Base-by-base conservation (phyloP, 2,888 invertebrate species). In the Tribolium freemani region DNA sequence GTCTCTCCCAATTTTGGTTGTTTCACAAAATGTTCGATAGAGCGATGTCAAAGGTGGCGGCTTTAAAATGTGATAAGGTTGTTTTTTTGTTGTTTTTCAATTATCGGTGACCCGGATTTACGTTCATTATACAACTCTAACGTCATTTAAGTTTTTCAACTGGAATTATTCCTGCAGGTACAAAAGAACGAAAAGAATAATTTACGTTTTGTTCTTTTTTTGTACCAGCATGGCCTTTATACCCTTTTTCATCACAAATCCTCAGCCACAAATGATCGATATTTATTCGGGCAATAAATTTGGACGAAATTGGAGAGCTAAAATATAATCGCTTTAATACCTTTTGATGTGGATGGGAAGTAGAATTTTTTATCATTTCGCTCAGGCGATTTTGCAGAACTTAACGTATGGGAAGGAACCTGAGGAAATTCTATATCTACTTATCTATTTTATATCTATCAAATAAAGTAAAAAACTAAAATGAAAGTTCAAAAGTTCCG, bases 91-190 rank as follows among this genome's bases (percentile, higher is more conserved):
- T 53, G 48, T 56, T 56, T 56, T 56, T 30, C 54, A 56, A 26
- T 56, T 56, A 56, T 38, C 8, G 30, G 6, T 26, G 26, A 58
- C 38, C 57, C 57, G 57, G 44, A 58, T 58, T 58, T 56, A 16
- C 16, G 11, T 48, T 48, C 11, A 5, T 38, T 38, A 38, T 38
- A 38, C 38, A 48, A 48, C 4, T 48, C 48, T 48, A 16, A 48
- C 48, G 48, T 48, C 48, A 48, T 11, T 48, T 48, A 48, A 48
- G 10, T n/a, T 38, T 38, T 38, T 38, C 31, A 38, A 5, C 1
- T 3, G 1, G 8, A 38, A n/a, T 38, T 38, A 9, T 38, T 31
- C n/a, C 38, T 38, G 38, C 38, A 38, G 38, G 38, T 38, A 38
- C 8, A 38, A 38, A 38, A 38, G 38, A 38, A 8, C 38, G n/a